Evolutionary conservation across 2,797 vertebrate genomes (phyloP), one percentile per base, ranked within the genome.

Genomic region (Xerus rutilus): DNA sequence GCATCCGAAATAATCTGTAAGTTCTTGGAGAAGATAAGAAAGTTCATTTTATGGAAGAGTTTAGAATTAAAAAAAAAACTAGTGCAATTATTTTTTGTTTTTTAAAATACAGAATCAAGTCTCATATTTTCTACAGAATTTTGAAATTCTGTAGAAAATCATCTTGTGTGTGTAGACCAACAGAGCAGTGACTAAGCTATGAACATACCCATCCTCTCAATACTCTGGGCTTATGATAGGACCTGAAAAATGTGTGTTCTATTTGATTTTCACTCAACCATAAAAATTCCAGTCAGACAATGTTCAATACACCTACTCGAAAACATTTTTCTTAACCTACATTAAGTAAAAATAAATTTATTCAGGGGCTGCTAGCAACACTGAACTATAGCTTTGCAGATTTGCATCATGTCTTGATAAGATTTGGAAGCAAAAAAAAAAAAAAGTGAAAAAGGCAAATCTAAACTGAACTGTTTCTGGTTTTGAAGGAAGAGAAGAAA

Each of bases 401-500:
- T 92, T 83, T 89, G 12, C 17, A n/a, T 49, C 57, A 72, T 8
- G 17, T 89, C 35, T 77, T 54, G 39, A 72, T 39, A 62, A 23
- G 11, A 20, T 78, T 93, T 45, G 39, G 49, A 64, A 91, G 17
- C 45, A 64, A 39, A 32, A 30, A 45, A 73, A 7, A 7, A 64
- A 35, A 93, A 76, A 39, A 39, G 39, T 74, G 70, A 65, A 59
- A 92, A 84, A 92, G 52, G n/a, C 92, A 96, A 89, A 64, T 64
- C 7, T 62, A 45, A 83, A 52, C 5, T 35, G 85, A 91, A 81
- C 20, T 23, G 32, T 86, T 93, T 73, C 83, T 89, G 45, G 4
- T 82, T 97, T 91, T 78, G 32, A 78, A 86, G 65, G 47, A 84
- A 91, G 17, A 70, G 12, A 62, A 89, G 59, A 84, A 78, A 74